These are phyloP conservation scores for Tigriopus japonicus DNA, from an alignment of 1,140 invertebrate species.

Conservation along the genomic window DNA sequence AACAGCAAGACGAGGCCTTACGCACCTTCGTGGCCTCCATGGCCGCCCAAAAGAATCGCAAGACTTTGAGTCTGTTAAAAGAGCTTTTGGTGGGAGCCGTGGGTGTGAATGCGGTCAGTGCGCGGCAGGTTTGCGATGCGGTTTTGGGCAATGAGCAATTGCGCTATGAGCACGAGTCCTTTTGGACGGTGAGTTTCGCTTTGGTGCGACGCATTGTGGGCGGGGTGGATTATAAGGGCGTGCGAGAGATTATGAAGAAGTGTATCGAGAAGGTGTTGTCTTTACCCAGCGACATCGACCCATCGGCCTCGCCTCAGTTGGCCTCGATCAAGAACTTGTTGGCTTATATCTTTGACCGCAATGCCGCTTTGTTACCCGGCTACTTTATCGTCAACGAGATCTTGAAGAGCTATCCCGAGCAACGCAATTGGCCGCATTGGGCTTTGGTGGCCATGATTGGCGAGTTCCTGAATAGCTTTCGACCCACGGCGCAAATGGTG, in stretches of 20 bases:
- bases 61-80: neutral
- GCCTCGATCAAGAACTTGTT: slow-evolving; percentile 37
- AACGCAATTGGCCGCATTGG: slow-evolving; percentile 72
- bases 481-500: slow-evolving; percentile 80
- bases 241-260: slow-evolving; percentile 74
- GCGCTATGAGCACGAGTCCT: slow-evolving; percentile 26
- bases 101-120: neutral
- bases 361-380: slow-evolving; percentile 71
- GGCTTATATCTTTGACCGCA: slow-evolving; percentile 73
- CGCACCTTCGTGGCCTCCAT: neutral
- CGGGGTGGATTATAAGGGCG: slow-evolving; percentile 85
- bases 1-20: neutral
- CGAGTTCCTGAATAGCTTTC: slow-evolving; percentile 65
- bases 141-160: slow-evolving; percentile 30
- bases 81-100: neutral
- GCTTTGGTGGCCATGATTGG: slow-evolving; percentile 63
- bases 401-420: slow-evolving; percentile 61
- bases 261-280: slow-evolving; percentile 8
- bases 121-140: slow-evolving; percentile 31
- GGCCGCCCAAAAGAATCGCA: neutral
- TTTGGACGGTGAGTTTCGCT: slow-evolving; percentile 60
- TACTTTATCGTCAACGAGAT: slow-evolving; percentile 91
- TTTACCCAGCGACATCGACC: neutral
- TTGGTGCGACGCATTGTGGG: slow-evolving; percentile 65
- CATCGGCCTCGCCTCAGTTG: neutral